Evolutionary conservation across 1,140 invertebrate genomes (phyloP), one percentile per base, ranked within the genome.

Genomic region (Trichonephila clavata): DNA sequence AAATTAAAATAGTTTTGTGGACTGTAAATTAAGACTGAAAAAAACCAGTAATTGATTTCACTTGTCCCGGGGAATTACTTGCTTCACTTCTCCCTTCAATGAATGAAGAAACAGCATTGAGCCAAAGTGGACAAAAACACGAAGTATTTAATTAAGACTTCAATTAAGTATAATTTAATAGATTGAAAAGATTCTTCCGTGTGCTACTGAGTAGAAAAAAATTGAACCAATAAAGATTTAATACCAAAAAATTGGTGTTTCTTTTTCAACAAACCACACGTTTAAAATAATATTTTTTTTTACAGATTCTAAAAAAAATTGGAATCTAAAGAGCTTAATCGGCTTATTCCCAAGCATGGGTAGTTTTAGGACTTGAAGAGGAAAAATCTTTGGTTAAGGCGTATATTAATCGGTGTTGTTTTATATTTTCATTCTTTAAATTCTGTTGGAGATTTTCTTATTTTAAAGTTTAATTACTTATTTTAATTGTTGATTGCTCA

Each of bases 111-210:
- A 77, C 4, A 77, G 27, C 18, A 77, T 14, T 32, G 27, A 32
- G 32, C 2, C 32, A 39, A 27, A 32, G 27, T 39, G 71, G 39
- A 77, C 71, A 77, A 77, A 27, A 77, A 32, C 13, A 77, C 18
- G 27, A 77, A 77, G 71, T 77, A 77, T 77, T 77, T 77, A 77
- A 77, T 77, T 77, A 77, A 77, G 27, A 27, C 71, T 18, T 77
- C 71, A 77, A 77, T 77, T 77, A 77, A 39, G 27, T 27, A 27
- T 77, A 77, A 77, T 77, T 77, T 77, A 77, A 77, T 77, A 77
- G 32, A 77, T 32, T 7, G 71, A 77, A 77, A 77, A 77, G 71
- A 77, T 77, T 32, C 32, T 32, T 21, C 27, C 18, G 24, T 32
- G 16, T 18, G 27, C 2, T 32, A 77, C 0, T 3, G 27, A 27